These are phyloP conservation scores for Geopemphigus sp. DNA, from an alignment of 1,140 invertebrate genomes.

Conservation along the genomic window DNA sequence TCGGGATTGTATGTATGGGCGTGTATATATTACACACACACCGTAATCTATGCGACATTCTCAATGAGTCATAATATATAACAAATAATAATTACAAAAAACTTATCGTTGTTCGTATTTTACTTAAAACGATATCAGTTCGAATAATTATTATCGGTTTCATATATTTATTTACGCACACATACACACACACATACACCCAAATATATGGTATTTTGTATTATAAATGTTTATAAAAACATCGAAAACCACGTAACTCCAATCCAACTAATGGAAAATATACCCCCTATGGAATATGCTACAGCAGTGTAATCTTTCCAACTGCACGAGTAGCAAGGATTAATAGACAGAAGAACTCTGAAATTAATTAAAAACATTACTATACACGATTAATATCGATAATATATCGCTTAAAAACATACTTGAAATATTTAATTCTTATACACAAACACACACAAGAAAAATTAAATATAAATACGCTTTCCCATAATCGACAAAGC, in stretches of 20 bases:
- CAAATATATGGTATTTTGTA: no score
- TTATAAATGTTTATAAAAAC: neutral
- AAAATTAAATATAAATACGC: no score
- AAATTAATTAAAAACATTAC: constrained; percentile 25
- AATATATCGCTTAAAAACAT: neutral
- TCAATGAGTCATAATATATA: constrained; percentile 6
- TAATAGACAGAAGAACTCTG: neutral
- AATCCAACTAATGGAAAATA: constrained; percentile 11
- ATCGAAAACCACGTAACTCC: neutral
- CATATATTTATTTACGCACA: neutral
- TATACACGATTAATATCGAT: neutral
- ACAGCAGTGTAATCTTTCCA: neutral
- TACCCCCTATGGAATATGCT: neutral
- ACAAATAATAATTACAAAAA: neutral
- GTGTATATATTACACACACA: neutral
- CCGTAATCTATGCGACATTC: constrained; percentile 1
- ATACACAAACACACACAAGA: no score
- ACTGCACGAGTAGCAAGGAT: neutral
- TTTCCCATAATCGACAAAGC: no score
- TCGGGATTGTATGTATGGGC: neutral
- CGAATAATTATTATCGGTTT: neutral
- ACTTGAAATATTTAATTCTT: neutral
- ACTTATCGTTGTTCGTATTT: neutral
- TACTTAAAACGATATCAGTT: neutral
- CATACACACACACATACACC: no score